phyloP scores from a whole-genome alignment of 92 coral and sea anemone genomes.

The Meandrina meandrites region DNA sequence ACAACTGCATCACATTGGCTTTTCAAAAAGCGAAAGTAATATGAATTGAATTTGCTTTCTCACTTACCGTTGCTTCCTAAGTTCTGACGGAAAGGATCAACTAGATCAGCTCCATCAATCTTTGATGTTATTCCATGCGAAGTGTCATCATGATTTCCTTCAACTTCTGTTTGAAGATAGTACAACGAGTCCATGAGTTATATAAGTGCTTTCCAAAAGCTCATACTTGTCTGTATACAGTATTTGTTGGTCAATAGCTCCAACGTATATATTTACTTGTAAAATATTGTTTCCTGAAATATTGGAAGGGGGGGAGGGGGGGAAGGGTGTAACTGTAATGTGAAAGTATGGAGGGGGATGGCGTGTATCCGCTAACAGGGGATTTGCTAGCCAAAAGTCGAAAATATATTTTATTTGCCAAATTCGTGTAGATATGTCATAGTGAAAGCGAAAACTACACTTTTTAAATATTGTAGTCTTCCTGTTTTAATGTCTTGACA shows the following conservation, averaged over 20 bases:
- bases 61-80: slow-evolving; percentile 12
- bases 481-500: neutral
- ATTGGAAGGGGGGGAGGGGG: no score
- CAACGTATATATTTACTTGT: no score
- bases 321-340: no score
- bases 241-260: no score
- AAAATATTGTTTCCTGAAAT: no score
- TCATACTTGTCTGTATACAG: neutral
- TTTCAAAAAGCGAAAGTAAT: neutral
- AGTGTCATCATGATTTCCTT: slow-evolving; percentile 6
- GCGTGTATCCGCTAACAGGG: no score
- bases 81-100: neutral
- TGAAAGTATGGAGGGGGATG: no score
- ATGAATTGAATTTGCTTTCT: neutral
- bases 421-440: neutral
- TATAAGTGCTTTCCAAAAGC: neutral
- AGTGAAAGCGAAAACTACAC: neutral
- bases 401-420: no score
- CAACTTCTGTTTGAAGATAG: neutral
- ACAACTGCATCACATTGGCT: neutral
- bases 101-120: neutral
- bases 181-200: neutral
- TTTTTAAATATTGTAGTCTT: neutral
- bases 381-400: neutral
- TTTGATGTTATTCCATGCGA: slow-evolving; percentile 9